A percentile compares a stretch with the other conserved stretches of the same genome.
Conservation (phyloP, 2,797 vertebrate genomes). For the Saxicola maurus region DNA sequence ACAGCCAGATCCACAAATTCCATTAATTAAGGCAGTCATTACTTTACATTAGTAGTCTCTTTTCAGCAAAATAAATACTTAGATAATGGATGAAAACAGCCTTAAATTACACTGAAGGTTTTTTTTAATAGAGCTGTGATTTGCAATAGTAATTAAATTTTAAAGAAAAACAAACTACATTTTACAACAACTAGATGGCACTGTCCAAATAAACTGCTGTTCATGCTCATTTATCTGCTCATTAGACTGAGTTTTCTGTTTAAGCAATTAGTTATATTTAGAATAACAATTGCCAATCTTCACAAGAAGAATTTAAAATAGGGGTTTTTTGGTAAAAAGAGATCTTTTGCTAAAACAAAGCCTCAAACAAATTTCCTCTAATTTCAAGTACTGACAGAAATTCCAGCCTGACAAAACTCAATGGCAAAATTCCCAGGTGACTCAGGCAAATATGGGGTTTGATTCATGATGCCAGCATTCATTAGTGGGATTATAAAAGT, state of each 20-base stretch:
- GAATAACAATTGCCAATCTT: background rate
- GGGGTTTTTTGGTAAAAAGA: background rate
- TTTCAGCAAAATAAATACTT: background rate
- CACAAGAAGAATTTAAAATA: background rate
- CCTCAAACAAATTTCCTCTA: background rate
- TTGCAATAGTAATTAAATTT: constrained; percentile 13
- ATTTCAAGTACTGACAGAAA: background rate
- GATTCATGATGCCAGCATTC: background rate
- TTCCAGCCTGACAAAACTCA: background rate
- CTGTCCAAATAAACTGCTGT: background rate
- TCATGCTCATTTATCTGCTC: constrained; percentile 5
- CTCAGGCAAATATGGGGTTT: background rate
- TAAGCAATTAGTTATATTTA: constrained; percentile 28
- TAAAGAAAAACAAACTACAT: background rate
- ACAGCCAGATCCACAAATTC: background rate
- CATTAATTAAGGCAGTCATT: background rate
- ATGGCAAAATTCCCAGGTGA: background rate
- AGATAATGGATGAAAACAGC: background rate
- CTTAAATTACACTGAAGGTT: background rate
- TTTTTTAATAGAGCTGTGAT: background rate
- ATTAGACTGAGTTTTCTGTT: constrained; percentile 5
- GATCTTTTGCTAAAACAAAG: background rate
- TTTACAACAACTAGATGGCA: constrained; percentile 19
- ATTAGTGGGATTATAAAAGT: background rate
- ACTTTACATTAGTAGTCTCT: background rate